These are phyloP conservation scores for Drosophila nr. perissopoda DNA, from an alignment of 2,888 invertebrate species.

Conservation along the genomic window DNA sequence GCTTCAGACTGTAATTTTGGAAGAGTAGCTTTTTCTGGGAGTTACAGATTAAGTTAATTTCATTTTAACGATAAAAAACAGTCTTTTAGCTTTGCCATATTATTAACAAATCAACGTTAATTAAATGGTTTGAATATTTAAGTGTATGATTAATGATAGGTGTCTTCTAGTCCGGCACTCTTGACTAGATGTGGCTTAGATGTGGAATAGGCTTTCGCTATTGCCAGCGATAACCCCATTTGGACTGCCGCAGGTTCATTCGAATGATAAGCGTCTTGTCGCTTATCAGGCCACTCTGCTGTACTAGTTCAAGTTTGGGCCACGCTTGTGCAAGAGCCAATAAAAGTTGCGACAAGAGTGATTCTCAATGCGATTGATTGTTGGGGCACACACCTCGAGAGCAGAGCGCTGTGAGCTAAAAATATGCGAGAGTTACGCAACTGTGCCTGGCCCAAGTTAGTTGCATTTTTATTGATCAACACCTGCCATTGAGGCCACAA, in stretches of 20 bases:
- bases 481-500: slow-evolving; percentile 74
- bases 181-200: background rate
- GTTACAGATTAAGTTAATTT: background rate
- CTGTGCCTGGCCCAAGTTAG: slow-evolving; percentile 53
- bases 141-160: background rate
- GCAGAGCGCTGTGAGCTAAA: background rate
- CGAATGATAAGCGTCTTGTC: slow-evolving; percentile 8
- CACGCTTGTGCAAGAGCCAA: slow-evolving; percentile 45
- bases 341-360: slow-evolving; percentile 26
- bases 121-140: background rate
- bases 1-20: background rate
- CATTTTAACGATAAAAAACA: background rate
- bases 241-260: slow-evolving; percentile 48
- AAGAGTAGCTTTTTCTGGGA: background rate
- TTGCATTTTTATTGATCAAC: slow-evolving; percentile 74
- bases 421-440: slow-evolving; percentile 52
- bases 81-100: background rate
- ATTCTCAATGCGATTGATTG: slow-evolving; percentile 41
- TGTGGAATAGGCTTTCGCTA: slow-evolving; percentile 2
- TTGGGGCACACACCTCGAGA: slow-evolving; percentile 12
- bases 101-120: background rate
- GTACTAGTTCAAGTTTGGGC: slow-evolving; percentile 67
- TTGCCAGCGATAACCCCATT: slow-evolving; percentile 60
- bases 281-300: slow-evolving; percentile 36
- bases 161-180: background rate